These are phyloP conservation scores for Corbicula japonica DNA, from an alignment of 2,888 invertebrate genomes.

Conservation along the genomic window DNA sequence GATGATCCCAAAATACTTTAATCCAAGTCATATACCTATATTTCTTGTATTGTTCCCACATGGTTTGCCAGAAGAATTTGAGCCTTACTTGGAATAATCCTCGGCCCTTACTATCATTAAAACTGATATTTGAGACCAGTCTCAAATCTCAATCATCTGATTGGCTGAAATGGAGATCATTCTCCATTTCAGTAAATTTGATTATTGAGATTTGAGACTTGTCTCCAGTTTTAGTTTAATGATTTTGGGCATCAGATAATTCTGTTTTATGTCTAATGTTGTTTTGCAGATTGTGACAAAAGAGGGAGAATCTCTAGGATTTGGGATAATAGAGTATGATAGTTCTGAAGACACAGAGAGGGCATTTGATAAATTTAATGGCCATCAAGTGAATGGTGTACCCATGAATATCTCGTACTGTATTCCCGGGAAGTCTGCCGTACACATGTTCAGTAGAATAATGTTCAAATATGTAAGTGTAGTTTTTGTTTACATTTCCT, in stretches of 20 bases:
- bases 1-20: too few species aligned
- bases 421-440: conserved; percentile 88
- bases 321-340: conserved; percentile 88
- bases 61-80: too few species aligned
- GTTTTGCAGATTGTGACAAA: conserved; percentile 87
- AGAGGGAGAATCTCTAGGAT: conserved; percentile 88
- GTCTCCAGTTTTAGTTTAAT: too few species aligned
- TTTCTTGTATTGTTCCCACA: too few species aligned
- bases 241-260: not conserved
- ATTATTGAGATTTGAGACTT: too few species aligned
- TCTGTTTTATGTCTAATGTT: not conserved
- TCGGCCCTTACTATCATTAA: too few species aligned
- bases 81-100: too few species aligned
- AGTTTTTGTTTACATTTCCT: not conserved
- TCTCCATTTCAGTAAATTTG: too few species aligned
- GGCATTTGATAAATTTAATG: conserved; percentile 70
- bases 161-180: too few species aligned
- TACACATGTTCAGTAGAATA: conserved; percentile 88
- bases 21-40: too few species aligned
- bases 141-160: too few species aligned
- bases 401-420: conserved; percentile 87
- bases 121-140: too few species aligned
- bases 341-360: conserved; percentile 75
- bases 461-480: conserved; percentile 80
- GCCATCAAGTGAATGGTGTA: conserved; percentile 83